These are phyloP conservation scores for Rhodophaea formosa DNA, from an alignment of 2,888 invertebrate species.

Conservation along the genomic window DNA sequence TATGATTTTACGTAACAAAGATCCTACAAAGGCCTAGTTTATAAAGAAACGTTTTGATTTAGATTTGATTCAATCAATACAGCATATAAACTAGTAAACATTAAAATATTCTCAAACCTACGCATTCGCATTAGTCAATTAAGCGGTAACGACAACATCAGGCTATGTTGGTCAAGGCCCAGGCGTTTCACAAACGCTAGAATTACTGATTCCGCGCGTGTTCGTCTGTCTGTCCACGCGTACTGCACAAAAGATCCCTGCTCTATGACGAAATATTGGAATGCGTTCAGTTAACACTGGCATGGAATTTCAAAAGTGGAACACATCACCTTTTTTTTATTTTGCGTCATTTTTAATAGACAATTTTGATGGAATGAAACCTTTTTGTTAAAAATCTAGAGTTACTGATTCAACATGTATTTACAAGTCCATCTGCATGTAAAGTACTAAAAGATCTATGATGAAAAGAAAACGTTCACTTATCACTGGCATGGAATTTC, in stretches of 20 bases:
- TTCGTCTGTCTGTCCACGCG: constrained; percentile 38
- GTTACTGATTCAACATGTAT: background rate
- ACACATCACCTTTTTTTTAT: background rate
- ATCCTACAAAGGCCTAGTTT: no score
- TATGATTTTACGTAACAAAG: no score
- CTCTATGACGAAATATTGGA: constrained; percentile 37
- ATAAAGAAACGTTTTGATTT: no score
- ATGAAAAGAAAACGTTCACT: constrained; percentile 34
- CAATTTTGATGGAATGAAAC: background rate
- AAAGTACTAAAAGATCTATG: constrained; percentile 21
- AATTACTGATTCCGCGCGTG: constrained; percentile 61
- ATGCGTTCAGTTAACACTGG: constrained; percentile 25
- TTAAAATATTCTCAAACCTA: constrained; percentile 21
- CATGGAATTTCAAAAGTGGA: constrained; percentile 19
- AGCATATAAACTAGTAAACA: background rate
- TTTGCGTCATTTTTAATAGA: no score
- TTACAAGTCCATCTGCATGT: no score
- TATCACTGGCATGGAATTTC: constrained; percentile 20
- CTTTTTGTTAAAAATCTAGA: background rate
- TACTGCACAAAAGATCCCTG: constrained; percentile 52
- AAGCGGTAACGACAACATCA: constrained; percentile 21
- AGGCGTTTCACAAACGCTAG: constrained; percentile 59
- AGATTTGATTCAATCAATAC: no score
- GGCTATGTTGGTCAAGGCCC: constrained; percentile 67
- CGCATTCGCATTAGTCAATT: constrained; percentile 18